These are phyloP conservation scores for Cyprinodon brontotheroides DNA, from an alignment of 2,113 vertebrate species.

Conservation along the genomic window DNA sequence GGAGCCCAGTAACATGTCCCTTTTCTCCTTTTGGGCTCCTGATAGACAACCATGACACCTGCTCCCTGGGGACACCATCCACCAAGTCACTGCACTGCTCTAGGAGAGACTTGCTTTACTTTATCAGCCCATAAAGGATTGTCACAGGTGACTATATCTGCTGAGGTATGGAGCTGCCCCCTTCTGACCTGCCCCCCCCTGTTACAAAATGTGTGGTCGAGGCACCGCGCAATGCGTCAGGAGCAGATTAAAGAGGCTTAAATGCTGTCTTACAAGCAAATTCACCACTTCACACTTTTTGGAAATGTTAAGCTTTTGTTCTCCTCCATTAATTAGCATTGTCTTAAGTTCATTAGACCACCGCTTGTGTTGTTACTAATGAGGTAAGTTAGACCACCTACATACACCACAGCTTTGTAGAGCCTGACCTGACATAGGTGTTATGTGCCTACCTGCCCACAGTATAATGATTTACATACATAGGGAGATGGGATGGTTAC, in stretches of 20 bases:
- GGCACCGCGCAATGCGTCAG: constrained; percentile 69
- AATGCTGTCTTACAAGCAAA: constrained; percentile 86
- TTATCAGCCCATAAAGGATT: constrained; percentile 90
- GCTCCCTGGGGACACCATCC: constrained; percentile 84
- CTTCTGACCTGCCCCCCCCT: constrained; percentile 75
- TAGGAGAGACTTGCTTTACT: constrained; percentile 86
- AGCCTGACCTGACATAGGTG: constrained; percentile 87
- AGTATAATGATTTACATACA: constrained; percentile 69
- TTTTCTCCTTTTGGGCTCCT: constrained; percentile 92
- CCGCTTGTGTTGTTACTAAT: constrained; percentile 81
- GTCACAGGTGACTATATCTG: constrained; percentile 90
- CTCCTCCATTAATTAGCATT: constrained; percentile 93
- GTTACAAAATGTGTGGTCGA: constrained; percentile 54
- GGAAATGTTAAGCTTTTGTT: constrained; percentile 92
- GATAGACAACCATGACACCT: constrained; percentile 95
- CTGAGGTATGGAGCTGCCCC: constrained; percentile 86
- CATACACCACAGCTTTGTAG: constrained; percentile 83
- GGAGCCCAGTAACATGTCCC: constrained; percentile 85
- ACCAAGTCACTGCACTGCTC: constrained; percentile 76
- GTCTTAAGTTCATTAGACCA: constrained; percentile 99
- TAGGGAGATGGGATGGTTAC: constrained; percentile 34
- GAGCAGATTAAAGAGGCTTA: constrained; percentile 85
- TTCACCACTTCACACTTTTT: constrained; percentile 71
- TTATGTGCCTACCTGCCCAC: constrained; percentile 73
- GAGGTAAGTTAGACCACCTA: constrained; percentile 83